A percentile compares a stretch with the other conserved stretches of the same genome.
Conservation (phyloP, 2,888 invertebrate genomes). For the Nesidiocoris tenuis region DNA sequence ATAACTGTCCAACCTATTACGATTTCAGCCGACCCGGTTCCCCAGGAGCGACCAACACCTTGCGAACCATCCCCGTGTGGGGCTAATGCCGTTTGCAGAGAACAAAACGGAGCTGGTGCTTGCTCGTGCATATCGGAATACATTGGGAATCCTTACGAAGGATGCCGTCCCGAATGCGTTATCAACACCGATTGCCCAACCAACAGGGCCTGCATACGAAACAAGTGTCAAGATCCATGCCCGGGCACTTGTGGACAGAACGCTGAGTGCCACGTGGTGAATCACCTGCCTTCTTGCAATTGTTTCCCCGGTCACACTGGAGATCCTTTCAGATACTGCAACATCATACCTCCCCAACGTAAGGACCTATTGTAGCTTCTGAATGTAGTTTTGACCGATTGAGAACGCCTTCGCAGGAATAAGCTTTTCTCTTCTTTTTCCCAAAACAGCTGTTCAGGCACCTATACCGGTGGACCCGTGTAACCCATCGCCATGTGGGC, state of each 20-base stretch:
- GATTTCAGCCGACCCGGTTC: constrained; percentile 30
- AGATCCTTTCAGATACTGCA: constrained; percentile 59
- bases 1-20: neutral
- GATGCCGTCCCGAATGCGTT: constrained; percentile 76
- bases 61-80: constrained; percentile 79
- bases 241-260: constrained; percentile 74
- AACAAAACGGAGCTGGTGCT: constrained; percentile 71
- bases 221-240: constrained; percentile 73
- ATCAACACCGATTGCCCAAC: constrained; percentile 68
- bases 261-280: constrained; percentile 76
- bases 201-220: constrained; percentile 68
- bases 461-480: constrained; percentile 54
- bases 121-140: constrained; percentile 73
- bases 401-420: constrained; percentile 15
- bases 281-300: constrained; percentile 77
- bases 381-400: neutral
- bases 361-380: constrained; percentile 11
- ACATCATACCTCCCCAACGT: constrained; percentile 32
- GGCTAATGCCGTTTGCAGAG: constrained; percentile 73
- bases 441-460: constrained; percentile 46
- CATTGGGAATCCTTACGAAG: constrained; percentile 73
- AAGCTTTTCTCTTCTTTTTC: constrained; percentile 47
- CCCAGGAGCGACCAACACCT: constrained; percentile 57
- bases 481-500: constrained; percentile 64
- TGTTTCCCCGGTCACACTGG: constrained; percentile 74